phyloP scores from a whole-genome alignment of 2,113 vertebrate genomes.

The Aphyosemion australe region DNA sequence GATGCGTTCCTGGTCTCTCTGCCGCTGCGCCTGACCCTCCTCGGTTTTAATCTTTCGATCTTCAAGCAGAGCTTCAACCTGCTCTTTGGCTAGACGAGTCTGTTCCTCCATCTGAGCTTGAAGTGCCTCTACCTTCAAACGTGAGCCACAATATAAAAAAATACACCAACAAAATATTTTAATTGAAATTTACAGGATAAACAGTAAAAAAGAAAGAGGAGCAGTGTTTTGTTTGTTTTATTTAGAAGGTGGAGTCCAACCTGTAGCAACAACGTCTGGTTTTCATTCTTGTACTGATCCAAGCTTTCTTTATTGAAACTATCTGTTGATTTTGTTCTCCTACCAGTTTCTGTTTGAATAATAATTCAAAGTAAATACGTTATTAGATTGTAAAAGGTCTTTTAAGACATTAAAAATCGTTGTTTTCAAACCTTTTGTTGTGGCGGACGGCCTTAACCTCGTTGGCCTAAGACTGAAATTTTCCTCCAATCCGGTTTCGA shows the following conservation, averaged over 20 bases:
- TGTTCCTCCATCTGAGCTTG: conserved; percentile 96
- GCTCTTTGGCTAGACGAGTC: conserved; percentile 87
- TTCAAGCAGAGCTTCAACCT: conserved; percentile 86
- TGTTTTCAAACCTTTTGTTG: conserved; percentile 67
- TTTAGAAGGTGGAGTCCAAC: conserved; percentile 62
- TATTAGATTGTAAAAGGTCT: neutral
- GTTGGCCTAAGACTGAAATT: conserved; percentile 64
- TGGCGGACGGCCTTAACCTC: conserved; percentile 56
- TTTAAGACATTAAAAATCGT: neutral
- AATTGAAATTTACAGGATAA: neutral
- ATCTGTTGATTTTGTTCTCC: conserved; percentile 45
- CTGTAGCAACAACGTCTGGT: conserved; percentile 87
- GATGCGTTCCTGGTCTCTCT: conserved; percentile 85
- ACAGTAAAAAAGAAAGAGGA: neutral
- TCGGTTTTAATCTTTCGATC: conserved; percentile 87
- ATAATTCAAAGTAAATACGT: neutral
- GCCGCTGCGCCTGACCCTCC: conserved; percentile 85
- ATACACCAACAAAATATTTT: neutral
- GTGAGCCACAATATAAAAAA: neutral
- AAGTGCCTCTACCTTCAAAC: conserved; percentile 88
- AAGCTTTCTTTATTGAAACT: conserved; percentile 32
- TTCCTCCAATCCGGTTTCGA: conserved; percentile 61
- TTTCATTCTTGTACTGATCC: conserved; percentile 81
- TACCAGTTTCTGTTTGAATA: conserved; percentile 42
- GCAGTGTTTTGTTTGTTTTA: neutral